Conservation (phyloP, 2,113 vertebrate genomes). For the Strigops habroptila region DNA sequence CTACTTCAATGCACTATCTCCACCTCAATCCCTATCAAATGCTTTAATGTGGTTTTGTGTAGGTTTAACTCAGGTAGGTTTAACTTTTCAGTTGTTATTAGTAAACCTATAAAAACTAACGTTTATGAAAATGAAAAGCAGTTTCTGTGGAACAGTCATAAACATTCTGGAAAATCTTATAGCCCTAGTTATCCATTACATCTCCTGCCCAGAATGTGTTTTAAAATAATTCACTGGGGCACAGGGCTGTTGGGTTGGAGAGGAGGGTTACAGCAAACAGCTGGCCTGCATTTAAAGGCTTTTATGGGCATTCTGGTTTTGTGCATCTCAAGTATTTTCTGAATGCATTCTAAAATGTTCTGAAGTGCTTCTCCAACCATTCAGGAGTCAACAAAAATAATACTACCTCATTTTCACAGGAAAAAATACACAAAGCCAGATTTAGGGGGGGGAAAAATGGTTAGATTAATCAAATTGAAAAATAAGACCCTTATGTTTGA, state of each 20-base stretch:
- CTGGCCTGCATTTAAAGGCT: background rate
- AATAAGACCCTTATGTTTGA: background rate
- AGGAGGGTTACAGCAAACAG: background rate
- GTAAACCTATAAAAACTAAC: background rate
- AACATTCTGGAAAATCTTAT: background rate
- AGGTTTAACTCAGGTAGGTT: background rate
- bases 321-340: background rate
- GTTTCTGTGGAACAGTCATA: background rate
- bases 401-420: background rate
- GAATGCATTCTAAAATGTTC: background rate
- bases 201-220: background rate
- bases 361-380: background rate
- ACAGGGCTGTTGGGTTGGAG: background rate
- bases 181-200: background rate
- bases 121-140: background rate
- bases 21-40: background rate
- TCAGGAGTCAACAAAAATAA: background rate
- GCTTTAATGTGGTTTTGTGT: background rate
- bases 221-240: background rate
- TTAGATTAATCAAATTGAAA: background rate
- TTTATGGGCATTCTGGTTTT: background rate
- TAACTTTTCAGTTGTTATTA: background rate
- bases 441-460: background rate
- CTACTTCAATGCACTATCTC: background rate
- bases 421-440: background rate